Conservation (phyloP, 2,797 vertebrate species). For the Tympanoctomys barrerae region DNA sequence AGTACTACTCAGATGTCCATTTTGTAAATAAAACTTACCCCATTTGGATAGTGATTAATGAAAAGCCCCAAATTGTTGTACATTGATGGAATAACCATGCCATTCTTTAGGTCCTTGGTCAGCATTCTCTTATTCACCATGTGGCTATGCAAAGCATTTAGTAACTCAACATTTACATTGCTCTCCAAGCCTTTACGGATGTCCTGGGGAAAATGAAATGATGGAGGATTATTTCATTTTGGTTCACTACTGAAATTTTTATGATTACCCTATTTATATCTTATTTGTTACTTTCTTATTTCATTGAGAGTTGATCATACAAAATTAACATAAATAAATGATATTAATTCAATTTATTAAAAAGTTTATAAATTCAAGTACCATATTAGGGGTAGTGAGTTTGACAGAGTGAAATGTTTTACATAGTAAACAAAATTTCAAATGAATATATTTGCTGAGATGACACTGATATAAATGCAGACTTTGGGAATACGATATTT, state of each 20-base stretch:
- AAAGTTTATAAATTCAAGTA: not conserved
- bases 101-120: slow-evolving; percentile 98
- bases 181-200: slow-evolving; percentile 92
- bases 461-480: not conserved
- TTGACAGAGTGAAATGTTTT: not conserved
- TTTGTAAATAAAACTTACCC: slow-evolving; percentile 90
- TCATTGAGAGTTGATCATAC: not conserved
- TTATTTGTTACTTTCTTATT: not conserved
- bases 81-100: slow-evolving; percentile 94
- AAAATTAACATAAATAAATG: slow-evolving; percentile 16
- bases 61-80: slow-evolving; percentile 93
- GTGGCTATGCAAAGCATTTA: slow-evolving; percentile 98
- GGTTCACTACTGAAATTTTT: not conserved
- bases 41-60: slow-evolving; percentile 98
- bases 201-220: slow-evolving; percentile 87
- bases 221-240: slow-evolving; percentile 24
- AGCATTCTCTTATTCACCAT: slow-evolving; percentile 96
- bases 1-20: accelerated
- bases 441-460: not conserved
- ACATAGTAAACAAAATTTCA: not conserved
- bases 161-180: slow-evolving; percentile 97
- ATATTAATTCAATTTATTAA: not conserved
- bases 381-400: not conserved
- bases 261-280: not conserved
- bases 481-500: not conserved